Base-by-base conservation (phyloP, 2,113 vertebrate genomes). In the Tichodroma muraria region DNA sequence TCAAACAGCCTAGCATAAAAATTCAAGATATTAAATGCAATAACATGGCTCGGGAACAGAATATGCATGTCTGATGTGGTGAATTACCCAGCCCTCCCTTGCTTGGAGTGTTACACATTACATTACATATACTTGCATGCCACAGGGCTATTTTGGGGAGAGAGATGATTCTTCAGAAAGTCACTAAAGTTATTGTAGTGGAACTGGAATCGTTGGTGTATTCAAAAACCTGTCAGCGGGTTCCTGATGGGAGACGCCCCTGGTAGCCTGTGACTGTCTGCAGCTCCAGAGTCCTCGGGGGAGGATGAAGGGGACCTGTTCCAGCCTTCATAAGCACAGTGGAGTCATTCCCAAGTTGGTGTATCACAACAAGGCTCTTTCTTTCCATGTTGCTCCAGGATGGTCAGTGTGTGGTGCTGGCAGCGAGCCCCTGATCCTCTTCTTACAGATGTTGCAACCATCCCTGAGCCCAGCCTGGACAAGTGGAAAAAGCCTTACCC, bases 381-480 rank as follows among this genome's bases (percentile, higher is more conserved):
- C 17, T 22, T 3, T 6, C 6, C 3, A 8, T 20, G 20, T 22
- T n/a, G 24, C 40, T n/a, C 13, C 38, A 24, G 53, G n/a, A 45
- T 6, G 73, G 42, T 21, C 52, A 53, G 7, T 1, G 45, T 6
- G 0, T 3, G 40, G 53, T 76, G 31, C 73, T 79, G 31, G 21
- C 59, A 31, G 31, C 1, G 13, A 68, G n/a, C 3, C 12, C 38
- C 59, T 8, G 11, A 24, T 22, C 52, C 68, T 23, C 18, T 6
- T 28, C 63, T 16, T 27, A 3, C 0, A 3, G 60, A 15, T 1
- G 8, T 2, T 15, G n/a, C 37, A 63, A 42, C 59, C 4, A 4
- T 37, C 38, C 25, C 61, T 1, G 16, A 37, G 47, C 38, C 50
- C 60, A 65, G 8, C 47, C 49, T 23, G 59, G 52, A 27, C n/a